These are phyloP conservation scores for Enteromius mattozi DNA, from an alignment of 2,797 vertebrate genomes.

Conservation along the genomic window DNA sequence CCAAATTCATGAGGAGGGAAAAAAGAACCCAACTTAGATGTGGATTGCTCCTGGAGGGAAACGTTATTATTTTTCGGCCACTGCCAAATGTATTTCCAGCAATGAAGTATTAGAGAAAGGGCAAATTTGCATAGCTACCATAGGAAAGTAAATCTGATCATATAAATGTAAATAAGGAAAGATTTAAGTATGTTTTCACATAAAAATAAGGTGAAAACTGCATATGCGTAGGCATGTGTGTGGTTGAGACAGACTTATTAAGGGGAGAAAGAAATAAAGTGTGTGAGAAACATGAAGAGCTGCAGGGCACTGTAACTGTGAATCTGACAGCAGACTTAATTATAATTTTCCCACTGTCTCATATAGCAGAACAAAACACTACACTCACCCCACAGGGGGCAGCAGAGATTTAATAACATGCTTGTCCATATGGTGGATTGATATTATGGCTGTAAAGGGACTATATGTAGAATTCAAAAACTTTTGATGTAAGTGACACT, in stretches of 20 bases:
- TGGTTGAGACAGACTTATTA: constrained; percentile 36
- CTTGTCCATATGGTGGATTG: background rate
- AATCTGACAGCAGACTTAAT: constrained; percentile 5
- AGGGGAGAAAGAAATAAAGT: constrained; percentile 6
- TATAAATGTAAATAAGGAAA: constrained; percentile 86
- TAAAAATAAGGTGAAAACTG: constrained; percentile 74
- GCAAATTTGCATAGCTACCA: constrained; percentile 81
- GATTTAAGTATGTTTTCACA: constrained; percentile 78
- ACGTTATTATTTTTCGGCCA: constrained; percentile 66
- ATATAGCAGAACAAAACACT: background rate
- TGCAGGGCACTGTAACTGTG: background rate
- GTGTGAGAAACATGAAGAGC: background rate
- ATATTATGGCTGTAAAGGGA: background rate
- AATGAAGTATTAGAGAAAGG: constrained; percentile 74
- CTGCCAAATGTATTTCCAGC: constrained; percentile 68
- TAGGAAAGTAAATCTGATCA: constrained; percentile 78
- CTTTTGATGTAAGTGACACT: background rate
- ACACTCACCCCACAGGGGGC: background rate
- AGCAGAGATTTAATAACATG: background rate
- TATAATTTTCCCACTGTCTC: background rate
- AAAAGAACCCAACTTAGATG: constrained; percentile 68
- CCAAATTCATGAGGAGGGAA: constrained; percentile 77
- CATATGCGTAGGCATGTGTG: constrained; percentile 55
- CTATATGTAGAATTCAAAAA: background rate
- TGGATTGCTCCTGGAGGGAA: constrained; percentile 74